These are phyloP conservation scores for Notodromas monacha DNA, from an alignment of 2,888 invertebrate genomes.

Conservation along the genomic window DNA sequence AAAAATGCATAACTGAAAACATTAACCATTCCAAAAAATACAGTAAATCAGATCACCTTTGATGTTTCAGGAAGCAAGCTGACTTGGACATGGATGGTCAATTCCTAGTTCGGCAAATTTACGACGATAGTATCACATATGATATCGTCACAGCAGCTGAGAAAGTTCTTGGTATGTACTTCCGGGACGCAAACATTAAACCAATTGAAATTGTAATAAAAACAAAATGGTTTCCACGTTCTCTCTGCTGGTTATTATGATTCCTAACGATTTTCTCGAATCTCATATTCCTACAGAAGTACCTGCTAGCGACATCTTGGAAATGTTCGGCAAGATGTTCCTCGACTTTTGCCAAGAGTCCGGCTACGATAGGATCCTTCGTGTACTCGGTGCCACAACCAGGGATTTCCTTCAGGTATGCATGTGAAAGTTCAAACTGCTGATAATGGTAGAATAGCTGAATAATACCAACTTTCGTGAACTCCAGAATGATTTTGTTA, in stretches of 20 bases:
- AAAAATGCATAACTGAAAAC: neutral
- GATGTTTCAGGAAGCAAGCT: slow-evolving; percentile 42
- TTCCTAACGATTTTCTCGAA: neutral
- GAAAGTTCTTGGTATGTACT: slow-evolving; percentile 60
- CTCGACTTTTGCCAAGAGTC: slow-evolving; percentile 87
- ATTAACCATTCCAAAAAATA: slow-evolving; percentile 5
- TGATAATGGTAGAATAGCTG: no score
- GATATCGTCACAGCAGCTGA: slow-evolving; percentile 70
- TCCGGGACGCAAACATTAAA: no score
- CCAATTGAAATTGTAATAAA: no score
- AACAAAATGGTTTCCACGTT: no score
- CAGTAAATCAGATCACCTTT: slow-evolving; percentile 7
- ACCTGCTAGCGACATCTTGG: slow-evolving; percentile 56
- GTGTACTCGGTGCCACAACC: slow-evolving; percentile 72
- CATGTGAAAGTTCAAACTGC: no score
- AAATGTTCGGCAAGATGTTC: slow-evolving; percentile 70
- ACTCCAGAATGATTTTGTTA: no score
- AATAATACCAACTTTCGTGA: no score
- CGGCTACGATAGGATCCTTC: slow-evolving; percentile 79
- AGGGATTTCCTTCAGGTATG: slow-evolving; percentile 65
- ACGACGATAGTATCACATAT: slow-evolving; percentile 79
- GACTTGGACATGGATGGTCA: slow-evolving; percentile 78
- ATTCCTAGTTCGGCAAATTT: slow-evolving; percentile 69
- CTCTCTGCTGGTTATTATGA: no score
- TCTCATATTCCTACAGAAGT: slow-evolving; percentile 28